Percentiles rank a stretch among this genome's conserved stretches.
These are phyloP conservation scores for Lepus townsendii DNA, from an alignment of 2,797 vertebrate genomes.

Conservation along the genomic window DNA sequence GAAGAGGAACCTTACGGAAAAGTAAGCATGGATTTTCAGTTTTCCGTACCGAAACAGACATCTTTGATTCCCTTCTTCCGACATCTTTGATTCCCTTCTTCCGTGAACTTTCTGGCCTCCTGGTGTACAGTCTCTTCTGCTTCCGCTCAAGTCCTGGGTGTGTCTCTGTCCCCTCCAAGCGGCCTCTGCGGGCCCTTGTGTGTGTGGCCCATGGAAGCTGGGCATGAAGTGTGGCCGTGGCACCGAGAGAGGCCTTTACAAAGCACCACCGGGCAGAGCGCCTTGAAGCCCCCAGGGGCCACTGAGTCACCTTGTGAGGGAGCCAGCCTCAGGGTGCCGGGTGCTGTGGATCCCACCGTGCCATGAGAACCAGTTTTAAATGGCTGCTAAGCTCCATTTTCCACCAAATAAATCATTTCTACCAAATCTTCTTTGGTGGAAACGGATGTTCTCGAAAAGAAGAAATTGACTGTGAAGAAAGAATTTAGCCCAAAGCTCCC, in stretches of 20 bases:
- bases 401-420: conserved; percentile 8
- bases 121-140: not conserved
- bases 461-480: conserved; percentile 33
- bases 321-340: conserved; percentile 18
- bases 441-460: conserved; percentile 30
- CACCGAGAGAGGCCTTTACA: not conserved
- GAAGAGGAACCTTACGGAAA: too few relatives aligned
- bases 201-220: not conserved
- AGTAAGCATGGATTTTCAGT: too few relatives aligned
- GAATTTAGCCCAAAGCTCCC: conserved; percentile 22
- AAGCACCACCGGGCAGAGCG: not conserved
- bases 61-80: too few relatives aligned
- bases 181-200: not conserved
- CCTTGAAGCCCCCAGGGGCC: not conserved
- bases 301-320: not conserved
- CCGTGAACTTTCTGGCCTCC: too few relatives aligned
- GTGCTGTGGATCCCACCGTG: not conserved
- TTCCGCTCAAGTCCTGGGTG: not conserved
- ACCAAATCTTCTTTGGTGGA: not conserved
- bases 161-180: not conserved
- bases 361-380: conserved; percentile 34
- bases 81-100: too few relatives aligned
- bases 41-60: too few relatives aligned
- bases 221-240: not conserved
- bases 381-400: conserved; percentile 22